Percentiles rank a stretch among this genome's conserved stretches.
Conservation (phyloP, 2,888 invertebrate genomes). For the Heliothis peltigera region DNA sequence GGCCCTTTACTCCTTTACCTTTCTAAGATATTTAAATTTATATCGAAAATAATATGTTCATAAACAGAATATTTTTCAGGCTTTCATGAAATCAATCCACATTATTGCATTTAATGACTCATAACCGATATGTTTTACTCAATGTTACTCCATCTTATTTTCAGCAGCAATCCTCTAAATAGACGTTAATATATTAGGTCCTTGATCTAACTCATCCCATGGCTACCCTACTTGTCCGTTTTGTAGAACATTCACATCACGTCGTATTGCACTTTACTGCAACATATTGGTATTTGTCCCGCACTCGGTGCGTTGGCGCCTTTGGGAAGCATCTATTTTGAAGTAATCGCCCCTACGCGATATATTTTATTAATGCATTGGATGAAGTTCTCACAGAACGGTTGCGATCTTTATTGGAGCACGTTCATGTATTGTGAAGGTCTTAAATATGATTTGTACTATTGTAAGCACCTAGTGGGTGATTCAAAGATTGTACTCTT, state of each 20-base stretch:
- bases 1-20: background rate
- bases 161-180: background rate
- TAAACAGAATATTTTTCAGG: too few species aligned
- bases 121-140: too few species aligned
- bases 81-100: too few species aligned
- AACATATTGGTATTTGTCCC: constrained; percentile 77
- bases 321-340: constrained; percentile 69
- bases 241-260: constrained; percentile 61
- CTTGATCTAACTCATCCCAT: constrained; percentile 9
- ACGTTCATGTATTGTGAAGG: constrained; percentile 53
- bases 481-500: constrained; percentile 28
- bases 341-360: constrained; percentile 72
- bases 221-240: constrained; percentile 47
- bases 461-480: constrained; percentile 29
- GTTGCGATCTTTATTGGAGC: constrained; percentile 54
- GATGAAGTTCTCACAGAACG: constrained; percentile 70
- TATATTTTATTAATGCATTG: constrained; percentile 76
- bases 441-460: constrained; percentile 56
- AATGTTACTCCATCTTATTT: background rate
- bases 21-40: background rate
- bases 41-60: too few species aligned
- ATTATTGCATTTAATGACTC: too few species aligned
- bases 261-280: constrained; percentile 67
- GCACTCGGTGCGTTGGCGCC: constrained; percentile 78
- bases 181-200: background rate